Base-by-base conservation (phyloP, 1,140 invertebrate genomes). In the Cydia splendana region DNA sequence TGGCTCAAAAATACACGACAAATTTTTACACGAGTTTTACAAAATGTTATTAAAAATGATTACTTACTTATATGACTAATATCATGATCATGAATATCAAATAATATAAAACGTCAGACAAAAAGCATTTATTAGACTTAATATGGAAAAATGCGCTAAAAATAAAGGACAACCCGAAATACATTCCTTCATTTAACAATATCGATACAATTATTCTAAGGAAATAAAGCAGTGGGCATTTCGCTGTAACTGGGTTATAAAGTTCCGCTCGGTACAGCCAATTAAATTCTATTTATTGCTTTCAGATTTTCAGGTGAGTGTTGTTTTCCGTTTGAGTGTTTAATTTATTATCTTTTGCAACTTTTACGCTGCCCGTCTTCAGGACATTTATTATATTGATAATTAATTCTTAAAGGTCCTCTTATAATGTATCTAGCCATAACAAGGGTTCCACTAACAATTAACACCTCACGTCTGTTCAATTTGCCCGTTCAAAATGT, bases 271-370 rank as follows among this genome's bases (percentile, higher is more conserved):
- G 67, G 67, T 71, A 42, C n/a, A 38, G 67, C 30, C 67, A 71
- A 42, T 71, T 71, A 71, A 71, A 71, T 45, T 34, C 2, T 71
- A 71, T 71, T 71, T 71, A 71, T 71, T 71, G 18, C 67, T 62
- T 62, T 62, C 57, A 62, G 67, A 71, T 71, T 45, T 34, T 38
- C 57, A 71, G 67, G 30, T 71, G 18, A 42, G 34, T 45, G 67
- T 38, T 71, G 38, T 71, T 71, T 71, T 71, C 34, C 67, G 38
- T 71, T 71, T 62, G 57, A 62, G 57, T 62, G 57, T 62, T 62
- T 62, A 24, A 62, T 62, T 62, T 62, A 62, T 62, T 62, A 62
- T 62, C 20, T 24, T 24, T 20, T 24, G 20, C 20, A 24, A 62
- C 20, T 24, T n/a, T 62, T 62, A 62, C 20, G 6, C 20, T 24